A percentile compares a stretch with the other conserved stretches of the same genome.
These are phyloP conservation scores for Drosophila pruinosa DNA, from an alignment of 1,140 invertebrate genomes.

Conservation along the genomic window DNA sequence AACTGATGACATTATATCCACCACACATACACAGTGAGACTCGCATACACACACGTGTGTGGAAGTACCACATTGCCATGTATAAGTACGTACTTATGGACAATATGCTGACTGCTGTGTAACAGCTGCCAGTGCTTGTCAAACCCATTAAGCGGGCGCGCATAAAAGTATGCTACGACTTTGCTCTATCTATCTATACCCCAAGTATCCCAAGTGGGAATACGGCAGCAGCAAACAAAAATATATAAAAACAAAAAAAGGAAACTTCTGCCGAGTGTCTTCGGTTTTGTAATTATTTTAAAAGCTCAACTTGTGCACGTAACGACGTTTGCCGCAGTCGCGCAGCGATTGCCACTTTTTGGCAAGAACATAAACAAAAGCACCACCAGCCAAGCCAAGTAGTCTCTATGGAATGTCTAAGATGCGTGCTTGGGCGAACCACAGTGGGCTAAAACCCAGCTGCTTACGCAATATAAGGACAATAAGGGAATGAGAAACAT, in stretches of 20 bases:
- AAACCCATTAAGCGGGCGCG: slow-evolving; percentile 54
- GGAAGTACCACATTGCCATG: not conserved
- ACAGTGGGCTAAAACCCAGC: not conserved
- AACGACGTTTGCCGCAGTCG: slow-evolving; percentile 72
- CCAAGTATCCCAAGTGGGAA: slow-evolving; percentile 21
- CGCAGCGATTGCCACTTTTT: slow-evolving; percentile 74
- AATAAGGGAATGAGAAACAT: no score
- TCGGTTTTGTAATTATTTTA: slow-evolving; percentile 74
- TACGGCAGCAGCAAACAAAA: slow-evolving; percentile 1
- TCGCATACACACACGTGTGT: not conserved
- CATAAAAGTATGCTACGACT: slow-evolving; percentile 64
- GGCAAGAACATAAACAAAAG: slow-evolving; percentile 65
- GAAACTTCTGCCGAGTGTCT: slow-evolving; percentile 15
- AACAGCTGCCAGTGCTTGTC: slow-evolving; percentile 73
- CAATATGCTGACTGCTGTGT: slow-evolving; percentile 50
- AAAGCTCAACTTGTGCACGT: slow-evolving; percentile 80
- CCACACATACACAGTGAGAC: slow-evolving; percentile 20
- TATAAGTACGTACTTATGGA: slow-evolving; percentile 22
- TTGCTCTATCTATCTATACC: slow-evolving; percentile 36
- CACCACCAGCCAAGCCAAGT: slow-evolving; percentile 6
- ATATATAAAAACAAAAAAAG: not conserved
- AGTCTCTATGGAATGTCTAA: not conserved
- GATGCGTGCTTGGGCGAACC: not conserved
- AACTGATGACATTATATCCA: slow-evolving; percentile 69
- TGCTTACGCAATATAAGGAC: not conserved